Percentiles rank a stretch among this genome's conserved stretches.
Conservation (phyloP, 2,113 vertebrate species). For the Hippocampus guttulatus region DNA sequence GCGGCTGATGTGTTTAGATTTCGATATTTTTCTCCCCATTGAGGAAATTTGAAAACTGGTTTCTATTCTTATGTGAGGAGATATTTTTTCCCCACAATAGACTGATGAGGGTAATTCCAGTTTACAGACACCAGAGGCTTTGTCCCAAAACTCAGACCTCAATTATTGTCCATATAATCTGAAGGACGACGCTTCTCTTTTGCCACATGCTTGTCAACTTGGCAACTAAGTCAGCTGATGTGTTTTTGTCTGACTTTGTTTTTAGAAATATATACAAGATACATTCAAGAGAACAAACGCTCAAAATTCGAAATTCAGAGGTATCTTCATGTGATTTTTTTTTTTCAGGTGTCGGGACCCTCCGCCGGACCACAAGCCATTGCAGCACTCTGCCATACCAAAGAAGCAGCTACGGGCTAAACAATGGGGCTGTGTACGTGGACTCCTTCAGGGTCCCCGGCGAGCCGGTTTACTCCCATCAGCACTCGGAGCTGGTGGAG, state of each 20-base stretch:
- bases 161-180: neutral
- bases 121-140: constrained; percentile 31
- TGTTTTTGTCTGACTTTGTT: no score
- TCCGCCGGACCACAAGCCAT: constrained; percentile 88
- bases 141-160: constrained; percentile 34
- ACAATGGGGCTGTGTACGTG: constrained; percentile 77
- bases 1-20: neutral
- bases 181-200: no score
- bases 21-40: neutral
- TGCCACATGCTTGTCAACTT: no score
- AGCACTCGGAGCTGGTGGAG: constrained; percentile 70
- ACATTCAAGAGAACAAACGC: neutral
- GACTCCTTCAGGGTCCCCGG: constrained; percentile 81
- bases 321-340: neutral
- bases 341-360: constrained; percentile 65
- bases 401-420: constrained; percentile 85
- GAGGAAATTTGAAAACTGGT: neutral
- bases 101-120: neutral
- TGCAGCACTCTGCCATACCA: constrained; percentile 90
- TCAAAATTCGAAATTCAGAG: no score
- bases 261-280: no score
- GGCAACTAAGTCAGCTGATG: no score
- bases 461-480: constrained; percentile 72
- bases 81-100: constrained; percentile 11
- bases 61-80: neutral